Conservation (phyloP, 2,888 invertebrate species). For the Lepas anatifera region DNA sequence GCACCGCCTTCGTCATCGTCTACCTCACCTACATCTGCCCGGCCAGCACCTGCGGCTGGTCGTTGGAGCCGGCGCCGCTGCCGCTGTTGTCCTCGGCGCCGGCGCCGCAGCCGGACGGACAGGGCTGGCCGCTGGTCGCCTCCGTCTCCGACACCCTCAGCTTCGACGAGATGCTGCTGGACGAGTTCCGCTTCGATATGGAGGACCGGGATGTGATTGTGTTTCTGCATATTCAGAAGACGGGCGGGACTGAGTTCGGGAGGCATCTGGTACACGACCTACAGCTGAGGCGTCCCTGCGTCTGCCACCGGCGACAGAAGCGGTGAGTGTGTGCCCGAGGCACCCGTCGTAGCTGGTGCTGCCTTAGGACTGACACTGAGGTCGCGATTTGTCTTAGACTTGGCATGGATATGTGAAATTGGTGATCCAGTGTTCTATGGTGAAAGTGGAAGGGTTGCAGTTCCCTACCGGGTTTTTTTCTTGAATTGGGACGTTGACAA, state of each 20-base stretch:
- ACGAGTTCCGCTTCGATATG: constrained; percentile 66
- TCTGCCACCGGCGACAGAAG: constrained; percentile 77
- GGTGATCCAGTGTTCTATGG: no score
- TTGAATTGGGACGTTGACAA: no score
- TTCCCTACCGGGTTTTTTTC: no score
- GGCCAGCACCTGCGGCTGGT: not conserved
- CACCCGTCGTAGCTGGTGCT: no score
- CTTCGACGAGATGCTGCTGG: constrained; percentile 22
- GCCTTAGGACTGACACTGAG: no score
- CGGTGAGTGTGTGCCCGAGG: constrained; percentile 45
- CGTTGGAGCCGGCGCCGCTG: not conserved
- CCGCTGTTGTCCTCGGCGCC: not conserved
- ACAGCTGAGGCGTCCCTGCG: constrained; percentile 82
- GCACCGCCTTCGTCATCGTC: not conserved
- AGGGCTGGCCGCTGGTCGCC: not conserved
- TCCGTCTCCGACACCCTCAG: not conserved
- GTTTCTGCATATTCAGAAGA: constrained; percentile 97
- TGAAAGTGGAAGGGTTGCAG: no score
- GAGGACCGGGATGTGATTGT: constrained; percentile 94
- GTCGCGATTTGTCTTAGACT: no score
- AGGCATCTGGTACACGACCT: constrained; percentile 91
- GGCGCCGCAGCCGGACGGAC: not conserved
- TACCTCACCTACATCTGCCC: not conserved
- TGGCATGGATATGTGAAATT: no score
- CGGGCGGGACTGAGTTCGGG: constrained; percentile 94